phyloP scores from a whole-genome alignment of 2,113 vertebrate genomes.

The Oxyruncus cristatus region DNA sequence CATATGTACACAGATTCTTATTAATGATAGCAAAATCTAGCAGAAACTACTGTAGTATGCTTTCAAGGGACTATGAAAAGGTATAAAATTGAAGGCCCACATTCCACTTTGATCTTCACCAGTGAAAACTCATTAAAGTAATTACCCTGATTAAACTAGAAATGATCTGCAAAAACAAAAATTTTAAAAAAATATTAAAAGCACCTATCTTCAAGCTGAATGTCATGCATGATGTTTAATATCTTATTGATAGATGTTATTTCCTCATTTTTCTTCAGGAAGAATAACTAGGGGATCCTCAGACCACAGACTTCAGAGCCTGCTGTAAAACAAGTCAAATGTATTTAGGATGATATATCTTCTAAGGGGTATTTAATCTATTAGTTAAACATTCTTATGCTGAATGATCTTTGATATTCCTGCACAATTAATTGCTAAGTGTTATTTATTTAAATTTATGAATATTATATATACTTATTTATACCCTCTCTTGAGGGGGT shows the following conservation, averaged over 20 bases:
- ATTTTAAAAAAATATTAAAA: background rate
- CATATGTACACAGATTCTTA: background rate
- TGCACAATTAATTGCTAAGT: background rate
- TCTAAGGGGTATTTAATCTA: background rate
- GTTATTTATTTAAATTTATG: background rate
- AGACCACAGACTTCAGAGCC: background rate
- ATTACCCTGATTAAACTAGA: background rate
- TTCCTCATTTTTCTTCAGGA: background rate
- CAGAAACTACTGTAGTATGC: background rate
- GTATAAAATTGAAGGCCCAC: background rate
- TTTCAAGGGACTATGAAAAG: background rate
- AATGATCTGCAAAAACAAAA: fast-evolving
- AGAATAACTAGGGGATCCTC: background rate
- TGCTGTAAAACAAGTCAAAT: background rate
- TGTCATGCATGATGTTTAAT: background rate
- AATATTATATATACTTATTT: background rate
- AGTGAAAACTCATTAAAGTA: background rate
- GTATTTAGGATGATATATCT: background rate
- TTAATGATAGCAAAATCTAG: background rate
- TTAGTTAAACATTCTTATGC: background rate
- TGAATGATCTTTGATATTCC: background rate
- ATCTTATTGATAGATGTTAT: background rate
- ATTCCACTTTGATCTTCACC: background rate
- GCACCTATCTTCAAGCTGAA: background rate
- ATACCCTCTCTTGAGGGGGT: background rate